Evolutionary conservation across 2,797 vertebrate species (phyloP), one percentile per base, ranked within the genome.

Genomic region (Diplodus puntazzo): DNA sequence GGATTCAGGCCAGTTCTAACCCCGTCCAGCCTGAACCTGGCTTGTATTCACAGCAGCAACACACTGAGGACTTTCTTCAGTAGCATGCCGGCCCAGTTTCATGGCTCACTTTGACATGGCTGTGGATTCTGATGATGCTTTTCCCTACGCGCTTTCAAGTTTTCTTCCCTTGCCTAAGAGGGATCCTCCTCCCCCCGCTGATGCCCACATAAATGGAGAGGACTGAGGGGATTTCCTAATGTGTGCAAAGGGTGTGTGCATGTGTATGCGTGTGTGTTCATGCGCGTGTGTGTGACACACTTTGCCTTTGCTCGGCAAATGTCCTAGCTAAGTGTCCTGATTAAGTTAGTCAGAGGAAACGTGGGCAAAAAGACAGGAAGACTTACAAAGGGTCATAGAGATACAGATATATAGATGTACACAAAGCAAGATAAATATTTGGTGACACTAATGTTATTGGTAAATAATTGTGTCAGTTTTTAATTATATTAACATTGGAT

Each of bases 291-390:
- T 63, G 81, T 86, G 86, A 90, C 87, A 92, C 82, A 88, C 86
- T 91, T 92, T 89, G 83, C 61, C 76, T 87, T 79, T 67, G 76
- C 77, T 66, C 55, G 11, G 85, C 53, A 63, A 80, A 84, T 84
- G 90, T 88, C 90, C 92, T 82, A 88, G 88, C 92, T 92, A 88
- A 88, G 75, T 91, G 92, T 76, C 87, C 92, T 91, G 89, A 95
- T 91, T 88, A 90, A 79, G 79, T 93, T 86, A 74, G 82, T 81
- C 52, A 72, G 73, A 87, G 87, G 79, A 92, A 93, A 88, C 12
- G 20, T 81, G 48, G 74, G 60, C 42, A 75, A 72, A 69, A 66
- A 62, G 60, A 74, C 39, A 49, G 39, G 46, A 72, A 58, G 65
- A 64, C 25, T 8, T 54, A 64, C 55, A 55, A 1, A 1, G 58